phyloP scores from a whole-genome alignment of 2,888 invertebrate species.

The Melinopterus prodromus region DNA sequence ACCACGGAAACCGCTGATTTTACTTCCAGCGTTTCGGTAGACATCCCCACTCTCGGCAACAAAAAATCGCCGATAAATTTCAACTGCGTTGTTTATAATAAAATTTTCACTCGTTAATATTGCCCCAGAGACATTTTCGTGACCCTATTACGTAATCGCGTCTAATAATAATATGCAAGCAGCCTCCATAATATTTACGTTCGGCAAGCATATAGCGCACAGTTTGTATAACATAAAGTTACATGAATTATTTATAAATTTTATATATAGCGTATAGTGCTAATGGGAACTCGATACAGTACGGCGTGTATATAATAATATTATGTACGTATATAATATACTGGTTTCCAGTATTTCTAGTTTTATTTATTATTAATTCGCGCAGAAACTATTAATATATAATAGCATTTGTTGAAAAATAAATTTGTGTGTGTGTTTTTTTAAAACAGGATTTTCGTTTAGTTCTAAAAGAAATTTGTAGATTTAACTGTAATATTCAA shows the following conservation, averaged over 20 bases:
- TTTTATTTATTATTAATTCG: background rate
- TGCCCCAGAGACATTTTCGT: no score
- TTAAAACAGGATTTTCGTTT: background rate
- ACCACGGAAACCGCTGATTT: constrained; percentile 74
- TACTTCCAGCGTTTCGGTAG: no score
- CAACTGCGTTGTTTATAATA: no score
- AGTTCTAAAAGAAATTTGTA: no score
- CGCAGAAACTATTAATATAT: background rate
- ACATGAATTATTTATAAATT: background rate
- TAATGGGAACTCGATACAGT: background rate
- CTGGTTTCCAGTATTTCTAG: background rate
- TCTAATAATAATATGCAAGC: no score
- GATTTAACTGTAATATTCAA: no score
- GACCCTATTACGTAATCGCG: no score
- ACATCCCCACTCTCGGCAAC: no score
- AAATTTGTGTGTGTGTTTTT: background rate
- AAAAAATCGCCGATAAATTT: no score
- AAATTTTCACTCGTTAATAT: no score
- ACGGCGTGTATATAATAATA: background rate
- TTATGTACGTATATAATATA: background rate
- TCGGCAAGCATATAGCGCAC: background rate
- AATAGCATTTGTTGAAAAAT: background rate
- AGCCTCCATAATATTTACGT: background rate
- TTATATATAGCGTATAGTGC: background rate
- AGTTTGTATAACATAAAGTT: background rate